Evolutionary conservation across 2,888 invertebrate species (phyloP), one percentile per base, ranked within the genome.

Genomic region (Eumacrocentrus americanus): DNA sequence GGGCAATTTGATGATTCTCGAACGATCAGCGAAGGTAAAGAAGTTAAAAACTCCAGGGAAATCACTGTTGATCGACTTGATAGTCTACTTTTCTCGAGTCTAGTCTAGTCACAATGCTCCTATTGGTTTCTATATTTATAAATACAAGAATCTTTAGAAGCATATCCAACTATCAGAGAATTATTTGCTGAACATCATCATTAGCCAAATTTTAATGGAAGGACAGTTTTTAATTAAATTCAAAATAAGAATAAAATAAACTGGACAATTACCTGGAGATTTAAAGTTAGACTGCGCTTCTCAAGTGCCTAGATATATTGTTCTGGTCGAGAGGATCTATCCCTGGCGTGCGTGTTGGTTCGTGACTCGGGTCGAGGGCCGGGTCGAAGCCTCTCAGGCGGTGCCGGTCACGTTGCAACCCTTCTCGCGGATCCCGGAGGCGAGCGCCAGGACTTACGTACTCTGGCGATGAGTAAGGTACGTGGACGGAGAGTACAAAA

Each of bases 261-360:
- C n/a, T n/a, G 35, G 22, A 23, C 47, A 52, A 53, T 53, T 52
- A 25, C 42, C 42, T 18, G 11, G 42, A 54, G 53, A 54, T 42
- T 42, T 42, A 42, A 29, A 54, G 42, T 25, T 9, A 7, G 18
- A 42, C 23, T 25, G 42, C 42, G 25, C 11, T 51, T 18, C 42
- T 54, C 25, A 42, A 42, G 25, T 40, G 29, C 18, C n/a, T 29
- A 54, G 40, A 42, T 29, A 42, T 54, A 22, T 20, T 29, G 44
- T 52, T 44, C 44, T 52, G 35, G 20, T 50, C 11, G 44, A 38
- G 58, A 57, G 71, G 67, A 73, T 74, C 73, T 71, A 73, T 72
- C 67, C 69, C 65, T 65, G 66, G 58, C 72, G 70, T 74, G 73
- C 73, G 74, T 74, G 74, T 71, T 74, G 68, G 73, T 73, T 74